Evolutionary conservation across 2,797 vertebrate species (phyloP).

Genomic region (Anabacerthia variegaticeps): DNA sequence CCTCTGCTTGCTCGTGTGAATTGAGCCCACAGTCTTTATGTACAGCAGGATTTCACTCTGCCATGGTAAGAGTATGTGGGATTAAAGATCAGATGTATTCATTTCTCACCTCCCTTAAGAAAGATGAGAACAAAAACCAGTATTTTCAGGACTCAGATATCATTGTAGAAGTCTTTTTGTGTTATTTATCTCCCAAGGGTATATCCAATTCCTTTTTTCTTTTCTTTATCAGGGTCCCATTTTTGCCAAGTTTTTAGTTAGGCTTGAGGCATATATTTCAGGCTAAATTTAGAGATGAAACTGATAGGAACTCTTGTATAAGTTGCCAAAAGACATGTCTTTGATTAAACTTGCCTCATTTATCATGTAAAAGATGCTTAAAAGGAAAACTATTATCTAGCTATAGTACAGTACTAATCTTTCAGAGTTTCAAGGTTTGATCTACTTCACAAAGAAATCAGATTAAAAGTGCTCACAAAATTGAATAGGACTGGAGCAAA

Average conservation of each 20-base stretch:
- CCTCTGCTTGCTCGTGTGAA: not conserved
- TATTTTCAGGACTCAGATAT: not conserved
- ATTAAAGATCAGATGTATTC: not conserved
- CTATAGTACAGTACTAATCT: not conserved
- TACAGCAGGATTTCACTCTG: not conserved
- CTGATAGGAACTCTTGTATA: not conserved
- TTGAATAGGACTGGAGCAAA: not conserved
- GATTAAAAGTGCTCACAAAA: not conserved
- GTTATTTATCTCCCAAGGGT: not conserved
- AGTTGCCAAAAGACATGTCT: not conserved
- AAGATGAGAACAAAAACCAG: not conserved
- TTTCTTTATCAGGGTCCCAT: not conserved
- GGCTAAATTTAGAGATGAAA: not conserved
- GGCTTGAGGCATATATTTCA: not conserved
- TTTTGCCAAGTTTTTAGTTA: not conserved
- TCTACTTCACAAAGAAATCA: not conserved
- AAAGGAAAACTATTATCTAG: not conserved
- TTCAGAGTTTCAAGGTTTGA: not conserved
- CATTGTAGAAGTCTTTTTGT: not conserved
- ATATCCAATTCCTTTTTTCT: not conserved
- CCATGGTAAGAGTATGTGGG: not conserved
- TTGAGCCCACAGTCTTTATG: not conserved
- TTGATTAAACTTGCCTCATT: not conserved
- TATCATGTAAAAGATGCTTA: not conserved
- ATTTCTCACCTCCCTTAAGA: not conserved